Evolutionary conservation across 2,113 vertebrate species (phyloP), one percentile per base, ranked within the genome.

Genomic region (Trochalopteron elliotii): DNA sequence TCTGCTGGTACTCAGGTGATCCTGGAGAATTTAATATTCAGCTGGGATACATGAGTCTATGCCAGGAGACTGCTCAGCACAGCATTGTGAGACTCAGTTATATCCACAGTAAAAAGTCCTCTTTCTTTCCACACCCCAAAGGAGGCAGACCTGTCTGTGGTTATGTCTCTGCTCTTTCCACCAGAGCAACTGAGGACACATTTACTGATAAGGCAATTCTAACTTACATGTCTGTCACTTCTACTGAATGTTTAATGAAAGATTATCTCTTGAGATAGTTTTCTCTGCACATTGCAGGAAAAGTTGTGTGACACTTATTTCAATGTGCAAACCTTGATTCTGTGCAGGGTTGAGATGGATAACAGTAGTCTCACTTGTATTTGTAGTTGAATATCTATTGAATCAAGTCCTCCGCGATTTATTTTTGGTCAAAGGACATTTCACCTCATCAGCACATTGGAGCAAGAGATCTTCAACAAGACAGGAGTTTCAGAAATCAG

Each of bases 31-130:
- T 37, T 53, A 44, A 37, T 8, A 2, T 40, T 67, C 24, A 45
- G 2, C 37, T 65, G 47, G 45, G 35, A 47, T 10, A 13, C 0
- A 0, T 8, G 6, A 61, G 6, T 13, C 24, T 22, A 10, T 42
- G 27, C 5, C 39, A 86, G 31, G 20, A 74, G 19, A 57, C 15
- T 17, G 2, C 52, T 69, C 30, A 61, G 15, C n/a, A 53, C 10
- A 30, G 13, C 9, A 4, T 22, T 33, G 5, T 9, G 25, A 60
- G 40, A 65, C 24, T 64, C 1, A 42, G 5, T 27, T 1, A 0
- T 27, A 45, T 8, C 6, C 11, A 31, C 35, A 44, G 47, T 24
- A 5, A 68, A 8, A 68, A 12, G 18, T 72, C 10, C 14, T 53
- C 21, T 70, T 78, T 65, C 19, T 55, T 10, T 61, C 14, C 17